phyloP scores from a whole-genome alignment of 2,888 invertebrate species.

The Drosophila borborema region DNA sequence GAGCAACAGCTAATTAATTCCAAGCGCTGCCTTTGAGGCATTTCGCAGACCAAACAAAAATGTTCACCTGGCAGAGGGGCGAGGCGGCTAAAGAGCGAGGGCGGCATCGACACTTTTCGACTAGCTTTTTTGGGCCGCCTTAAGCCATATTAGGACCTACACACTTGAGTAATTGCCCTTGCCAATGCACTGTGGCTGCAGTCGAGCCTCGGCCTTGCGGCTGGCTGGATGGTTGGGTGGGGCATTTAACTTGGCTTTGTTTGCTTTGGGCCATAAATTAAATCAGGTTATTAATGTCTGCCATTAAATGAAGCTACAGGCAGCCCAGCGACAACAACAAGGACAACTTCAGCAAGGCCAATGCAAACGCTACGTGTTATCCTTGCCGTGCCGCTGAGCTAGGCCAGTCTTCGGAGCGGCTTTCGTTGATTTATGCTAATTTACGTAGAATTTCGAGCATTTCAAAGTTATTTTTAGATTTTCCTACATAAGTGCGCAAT shows the following conservation, averaged over 20 bases:
- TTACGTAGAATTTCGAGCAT: conserved; percentile 67
- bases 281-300: conserved; percentile 77
- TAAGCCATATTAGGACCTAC: conserved; percentile 63
- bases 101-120: conserved; percentile 5
- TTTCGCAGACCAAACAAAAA: conserved; percentile 60
- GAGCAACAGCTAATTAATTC: conserved; percentile 81
- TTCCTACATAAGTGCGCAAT: conserved; percentile 42
- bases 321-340: conserved; percentile 18
- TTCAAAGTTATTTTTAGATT: conserved; percentile 66
- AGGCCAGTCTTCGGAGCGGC: conserved; percentile 18
- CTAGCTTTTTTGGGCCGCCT: conserved; percentile 50
- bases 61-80: conserved; percentile 51
- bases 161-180: conserved; percentile 72
- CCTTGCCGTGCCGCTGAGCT: conserved; percentile 11
- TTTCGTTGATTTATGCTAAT: conserved; percentile 71
- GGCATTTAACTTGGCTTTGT: conserved; percentile 61
- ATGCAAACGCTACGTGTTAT: conserved; percentile 32
- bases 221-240: not conserved
- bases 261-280: conserved; percentile 77
- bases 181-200: conserved; percentile 67
- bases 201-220: conserved; percentile 27
- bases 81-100: conserved; percentile 7
- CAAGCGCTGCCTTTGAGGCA: conserved; percentile 77
- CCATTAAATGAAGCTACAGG: conserved; percentile 75
- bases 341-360: conserved; percentile 31